Conservation (phyloP, 1,140 invertebrate genomes). For the Alviniconcha marisindica region DNA sequence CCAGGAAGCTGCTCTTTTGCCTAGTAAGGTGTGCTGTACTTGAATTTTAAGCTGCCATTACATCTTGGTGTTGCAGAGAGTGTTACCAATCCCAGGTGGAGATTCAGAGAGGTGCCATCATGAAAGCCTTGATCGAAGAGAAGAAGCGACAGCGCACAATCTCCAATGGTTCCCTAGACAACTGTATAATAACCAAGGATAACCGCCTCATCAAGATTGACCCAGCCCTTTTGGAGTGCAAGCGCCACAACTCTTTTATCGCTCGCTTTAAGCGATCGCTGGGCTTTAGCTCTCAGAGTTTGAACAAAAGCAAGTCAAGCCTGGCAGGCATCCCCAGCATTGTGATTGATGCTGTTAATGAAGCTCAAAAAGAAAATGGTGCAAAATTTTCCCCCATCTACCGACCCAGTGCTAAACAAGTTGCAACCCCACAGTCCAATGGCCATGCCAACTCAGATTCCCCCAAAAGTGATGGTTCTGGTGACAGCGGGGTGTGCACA, state of each 20-base stretch:
- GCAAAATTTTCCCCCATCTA: slow-evolving; percentile 41
- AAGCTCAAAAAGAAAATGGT: slow-evolving; percentile 43
- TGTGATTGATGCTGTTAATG: slow-evolving; percentile 46
- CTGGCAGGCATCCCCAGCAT: slow-evolving; percentile 57
- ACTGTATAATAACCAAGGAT: slow-evolving; percentile 74
- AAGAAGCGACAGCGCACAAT: slow-evolving; percentile 75
- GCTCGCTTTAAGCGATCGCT: slow-evolving; percentile 65
- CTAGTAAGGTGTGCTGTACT: no score
- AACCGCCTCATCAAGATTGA: slow-evolving; percentile 73
- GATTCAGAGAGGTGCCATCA: slow-evolving; percentile 64
- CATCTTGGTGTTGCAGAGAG: neutral
- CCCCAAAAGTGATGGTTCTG: slow-evolving; percentile 33
- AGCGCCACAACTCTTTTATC: slow-evolving; percentile 65
- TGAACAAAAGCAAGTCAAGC: slow-evolving; percentile 67
- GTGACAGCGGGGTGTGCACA: slow-evolving; percentile 16
- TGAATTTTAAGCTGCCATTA: no score
- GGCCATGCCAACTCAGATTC: slow-evolving; percentile 22
- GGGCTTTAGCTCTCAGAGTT: slow-evolving; percentile 65
- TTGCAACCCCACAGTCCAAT: slow-evolving; percentile 25
- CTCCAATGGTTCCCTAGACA: slow-evolving; percentile 73
- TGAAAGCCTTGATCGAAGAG: slow-evolving; percentile 73
- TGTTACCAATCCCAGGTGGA: slow-evolving; percentile 41
- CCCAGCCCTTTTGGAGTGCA: slow-evolving; percentile 61
- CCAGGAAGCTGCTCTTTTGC: no score
- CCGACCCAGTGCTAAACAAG: slow-evolving; percentile 28